Base-by-base conservation (phyloP, 1,140 invertebrate species). In the Neodiprion pinetum region DNA sequence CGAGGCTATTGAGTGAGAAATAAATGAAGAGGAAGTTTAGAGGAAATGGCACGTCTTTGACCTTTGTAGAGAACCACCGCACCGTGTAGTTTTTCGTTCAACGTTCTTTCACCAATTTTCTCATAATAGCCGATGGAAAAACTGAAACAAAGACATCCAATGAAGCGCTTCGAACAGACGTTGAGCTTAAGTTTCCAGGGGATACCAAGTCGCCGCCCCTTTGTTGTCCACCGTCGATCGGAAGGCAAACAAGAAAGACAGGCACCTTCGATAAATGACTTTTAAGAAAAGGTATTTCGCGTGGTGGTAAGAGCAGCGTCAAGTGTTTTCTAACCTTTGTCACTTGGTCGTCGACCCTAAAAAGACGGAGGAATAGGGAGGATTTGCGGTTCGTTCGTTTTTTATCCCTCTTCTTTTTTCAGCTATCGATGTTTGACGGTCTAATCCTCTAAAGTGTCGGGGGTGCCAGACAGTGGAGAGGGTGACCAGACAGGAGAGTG, bases 21-120 rank as follows among this genome's bases (percentile, higher is more conserved):
- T 61, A 17, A 61, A 61, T 61, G 53, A 9, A 61, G 11, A 61
- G 53, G 53, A 61, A 61, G n/a, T 61, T 5, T 9, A 61, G n/a
- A 61, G 5, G 53, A 61, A 61, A 61, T 61, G 7, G 53, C 53
- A 61, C 53, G 53, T 61, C 53, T 61, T 61, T 61, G 3, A 61
- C n/a, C 53, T 61, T 61, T 61, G 53, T 61, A 61, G 53, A 61
- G n/a, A 40, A 61, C 53, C 53, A 61, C 53, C 53, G 5, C 4
- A 61, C 53, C 53, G 53, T 61, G 53, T 61, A 61, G 53, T 61
- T 61, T 61, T 61, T 61, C 53, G 7, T 61, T 61, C n/a, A 61
- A 61, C 11, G 5, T 61, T 61, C 53, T 61, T 61, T 61, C n/a
- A 61, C 9, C 53, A 61, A 61, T 61, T 61, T 61, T 61, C 53